Evolutionary conservation across 2,888 invertebrate genomes (phyloP), one percentile per base, ranked within the genome.

Genomic region (Patella caerulea): DNA sequence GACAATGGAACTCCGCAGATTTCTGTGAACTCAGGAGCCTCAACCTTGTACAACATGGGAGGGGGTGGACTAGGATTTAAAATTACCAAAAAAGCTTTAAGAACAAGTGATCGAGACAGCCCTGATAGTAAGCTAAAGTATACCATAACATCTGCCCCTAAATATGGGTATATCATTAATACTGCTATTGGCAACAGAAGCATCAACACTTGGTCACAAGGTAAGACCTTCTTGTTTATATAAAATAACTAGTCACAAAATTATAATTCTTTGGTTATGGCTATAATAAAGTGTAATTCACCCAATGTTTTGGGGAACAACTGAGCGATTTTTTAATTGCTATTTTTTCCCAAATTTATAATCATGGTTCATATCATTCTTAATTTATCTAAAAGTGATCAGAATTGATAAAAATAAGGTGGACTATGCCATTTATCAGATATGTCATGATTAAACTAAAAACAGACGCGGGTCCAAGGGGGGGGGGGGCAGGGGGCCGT

Each of bases 201-300:
- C 73, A 84, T 90, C 76, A 82, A 78, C 71, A 86, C 86, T 75
- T 91, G 91, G 90, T 91, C 91, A 0, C 92, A 92, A 89, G 91
- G 92, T 92, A 86, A 84, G 88, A 72, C 17, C 29, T 53, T 52
- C 11, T 65, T 72, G 17, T 73, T 56, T 73, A 17, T 45, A 24
- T 19, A 55, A 54, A 12, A 15, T 29, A 9, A n/a, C n/a, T 3
- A 14, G 4, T 34, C 34, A 5, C 34, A 34, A 34, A 34, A 34
- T 34, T 34, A 0, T 34, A 34, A 4, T 34, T 34, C 7, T 34
- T 34, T 7, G 34, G 34, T 34, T 34, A 5, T 7, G 4, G 34
- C 34, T 34, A 34, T 34, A 34, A 29, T 29, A 34, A 34, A 34
- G 34, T 34, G 34, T 34, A 34, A 34, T 34, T 34, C 34, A 34